A percentile compares a stretch with the other conserved stretches of the same genome.
These are phyloP conservation scores for Acrocera orbiculus DNA, from an alignment of 2,888 invertebrate genomes.

Conservation along the genomic window DNA sequence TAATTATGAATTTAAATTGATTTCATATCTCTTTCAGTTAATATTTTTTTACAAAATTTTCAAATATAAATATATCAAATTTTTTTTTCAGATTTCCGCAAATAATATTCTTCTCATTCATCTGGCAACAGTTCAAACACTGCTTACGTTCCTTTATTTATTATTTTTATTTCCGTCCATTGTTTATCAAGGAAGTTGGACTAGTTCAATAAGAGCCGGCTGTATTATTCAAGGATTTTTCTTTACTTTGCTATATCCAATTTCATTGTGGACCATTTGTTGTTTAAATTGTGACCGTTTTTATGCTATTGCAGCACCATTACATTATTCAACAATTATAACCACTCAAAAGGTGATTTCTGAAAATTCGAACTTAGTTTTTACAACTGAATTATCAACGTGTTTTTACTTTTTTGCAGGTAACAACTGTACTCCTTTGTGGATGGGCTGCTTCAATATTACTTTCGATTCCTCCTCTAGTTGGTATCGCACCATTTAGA, in stretches of 20 bases:
- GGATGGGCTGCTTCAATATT: slow-evolving; percentile 49
- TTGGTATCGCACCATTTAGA: slow-evolving; percentile 39
- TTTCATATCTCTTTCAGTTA: no score
- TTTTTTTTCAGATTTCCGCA: slow-evolving; percentile 39
- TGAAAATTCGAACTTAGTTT: not conserved
- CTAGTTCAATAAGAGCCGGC: slow-evolving; percentile 33
- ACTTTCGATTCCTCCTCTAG: slow-evolving; percentile 45
- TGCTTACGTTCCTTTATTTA: slow-evolving; percentile 44
- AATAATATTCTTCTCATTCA: slow-evolving; percentile 56
- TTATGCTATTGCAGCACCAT: slow-evolving; percentile 61
- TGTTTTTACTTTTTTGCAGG: slow-evolving; percentile 27
- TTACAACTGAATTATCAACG: not conserved
- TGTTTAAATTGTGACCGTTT: slow-evolving; percentile 64
- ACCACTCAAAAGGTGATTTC: slow-evolving; percentile 48
- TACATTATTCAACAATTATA: slow-evolving; percentile 62
- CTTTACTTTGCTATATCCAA: slow-evolving; percentile 51
- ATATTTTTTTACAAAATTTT: no score
- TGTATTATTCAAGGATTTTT: slow-evolving; percentile 50
- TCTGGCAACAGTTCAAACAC: slow-evolving; percentile 49
- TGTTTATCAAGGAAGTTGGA: slow-evolving; percentile 27
- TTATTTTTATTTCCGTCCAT: slow-evolving; percentile 37
- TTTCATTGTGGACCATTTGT: slow-evolving; percentile 63
- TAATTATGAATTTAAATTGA: no score
- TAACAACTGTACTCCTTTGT: slow-evolving; percentile 44
- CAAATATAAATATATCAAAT: no score